Percentiles rank a stretch among this genome's conserved stretches.
Evolutionary conservation across 2,888 invertebrate species (phyloP).

Genomic region (Nymphalis polychloros): DNA sequence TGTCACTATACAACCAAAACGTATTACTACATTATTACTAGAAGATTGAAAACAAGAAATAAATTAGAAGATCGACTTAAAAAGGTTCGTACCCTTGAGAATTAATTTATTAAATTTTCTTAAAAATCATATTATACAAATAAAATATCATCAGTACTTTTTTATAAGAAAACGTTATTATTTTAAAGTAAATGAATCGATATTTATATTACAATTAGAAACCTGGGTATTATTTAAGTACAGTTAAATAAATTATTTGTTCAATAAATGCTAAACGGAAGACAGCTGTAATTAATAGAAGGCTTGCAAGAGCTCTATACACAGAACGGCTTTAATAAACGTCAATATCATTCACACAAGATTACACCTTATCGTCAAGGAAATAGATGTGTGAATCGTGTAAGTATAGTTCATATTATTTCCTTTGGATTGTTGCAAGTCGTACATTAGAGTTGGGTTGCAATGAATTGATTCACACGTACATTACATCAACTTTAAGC

Average conservation of each 20-base stretch:
- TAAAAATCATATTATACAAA: too few species aligned
- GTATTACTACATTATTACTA: neutral
- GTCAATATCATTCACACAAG: slow-evolving; percentile 6
- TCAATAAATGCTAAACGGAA: slow-evolving; percentile 18
- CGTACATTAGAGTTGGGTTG: slow-evolving; percentile 36
- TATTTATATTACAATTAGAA: neutral
- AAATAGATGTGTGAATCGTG: slow-evolving; percentile 2
- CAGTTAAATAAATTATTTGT: slow-evolving; percentile 12
- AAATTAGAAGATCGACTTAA: too few species aligned
- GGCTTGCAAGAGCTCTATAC: slow-evolving; percentile 17
- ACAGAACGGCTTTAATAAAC: slow-evolving; percentile 17
- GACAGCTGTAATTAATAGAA: slow-evolving; percentile 22
- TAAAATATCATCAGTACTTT: too few species aligned
- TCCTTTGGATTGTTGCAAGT: slow-evolving; percentile 22
- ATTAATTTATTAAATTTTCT: too few species aligned
- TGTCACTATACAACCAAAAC: slow-evolving; percentile 38
- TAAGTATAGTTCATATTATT: slow-evolving; percentile 3
- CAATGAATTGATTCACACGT: slow-evolving; percentile 39
- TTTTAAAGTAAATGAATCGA: too few species aligned
- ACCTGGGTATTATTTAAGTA: neutral
- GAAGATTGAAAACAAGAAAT: too few species aligned
- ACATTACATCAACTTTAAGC: slow-evolving; percentile 38
- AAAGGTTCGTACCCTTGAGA: too few species aligned
- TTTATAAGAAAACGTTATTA: too few species aligned
- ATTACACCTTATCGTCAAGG: neutral